Base-by-base conservation (phyloP, 2,888 invertebrate species). In the Pelosia muscerda region DNA sequence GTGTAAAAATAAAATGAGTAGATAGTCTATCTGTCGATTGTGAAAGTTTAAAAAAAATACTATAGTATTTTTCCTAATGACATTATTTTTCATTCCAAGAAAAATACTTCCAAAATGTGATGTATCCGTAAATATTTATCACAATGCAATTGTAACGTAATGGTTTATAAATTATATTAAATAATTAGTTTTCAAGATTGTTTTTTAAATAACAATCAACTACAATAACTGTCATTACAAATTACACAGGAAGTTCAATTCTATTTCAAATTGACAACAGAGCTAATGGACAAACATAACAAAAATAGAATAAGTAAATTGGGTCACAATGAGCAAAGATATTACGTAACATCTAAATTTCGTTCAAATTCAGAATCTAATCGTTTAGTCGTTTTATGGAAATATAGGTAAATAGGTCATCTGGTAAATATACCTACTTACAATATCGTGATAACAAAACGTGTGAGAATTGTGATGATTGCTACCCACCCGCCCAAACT, bases 401-500 rank as follows among this genome's bases (percentile, higher is more conserved):
- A n/a, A 49, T 49, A 19, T 49, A 6, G 49, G 49, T 49, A 49
- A 49, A 49, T 49, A 49, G 49, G 49, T 49, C 49, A 49, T 6
- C 42, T n/a, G 34, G 34, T 25, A 54, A 65, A 34, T n/a, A 25
- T 23, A 23, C 57, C 49, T 31, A 11, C 22, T 57, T 42, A 15
- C 10, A 28, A 31, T 34, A 54, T 57, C 31, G 25, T 58, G 57
- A 31, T 25, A 42, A 63, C 31, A 59, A 34, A 65, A 34, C 65
- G 65, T 65, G 65, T 65, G 34, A 13, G 34, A 49, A 9, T 57
- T 66, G 53, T 57, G 31, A 56, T 49, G 57, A 62, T 63, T 28
- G 57, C 9, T 26, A 49, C 25, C 6, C n/a, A 53, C 57, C 42
- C 62, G 23, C 23, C 42, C 25, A 31, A 49, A 63, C n/a, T 57